phyloP scores from a whole-genome alignment of 2,113 vertebrate genomes.

The Erpornis zantholeuca region DNA sequence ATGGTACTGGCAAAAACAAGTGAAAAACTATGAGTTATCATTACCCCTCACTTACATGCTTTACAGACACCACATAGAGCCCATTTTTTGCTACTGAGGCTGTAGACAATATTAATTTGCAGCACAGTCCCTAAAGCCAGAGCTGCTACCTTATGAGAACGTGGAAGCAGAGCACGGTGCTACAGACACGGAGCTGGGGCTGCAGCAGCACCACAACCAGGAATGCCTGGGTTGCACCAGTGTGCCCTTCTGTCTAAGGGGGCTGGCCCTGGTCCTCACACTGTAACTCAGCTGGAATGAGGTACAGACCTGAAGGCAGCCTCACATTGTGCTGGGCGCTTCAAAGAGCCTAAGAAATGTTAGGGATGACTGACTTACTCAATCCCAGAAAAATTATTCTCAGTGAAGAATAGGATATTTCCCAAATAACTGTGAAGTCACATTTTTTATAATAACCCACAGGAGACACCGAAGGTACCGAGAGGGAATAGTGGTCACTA shows the following conservation, averaged over 20 bases:
- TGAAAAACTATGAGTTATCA: background rate
- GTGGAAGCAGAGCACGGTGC: no score
- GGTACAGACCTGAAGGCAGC: background rate
- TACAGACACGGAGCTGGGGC: background rate
- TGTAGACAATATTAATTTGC: background rate
- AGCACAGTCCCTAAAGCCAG: background rate
- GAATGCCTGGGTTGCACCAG: background rate
- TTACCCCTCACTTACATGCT: background rate
- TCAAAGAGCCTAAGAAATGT: background rate
- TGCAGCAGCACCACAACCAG: background rate
- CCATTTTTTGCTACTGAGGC: background rate
- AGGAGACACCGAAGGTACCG: background rate
- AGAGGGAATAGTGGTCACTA: background rate
- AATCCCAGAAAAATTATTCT: background rate
- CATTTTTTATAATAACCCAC: background rate
- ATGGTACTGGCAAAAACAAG: background rate
- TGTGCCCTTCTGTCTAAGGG: background rate
- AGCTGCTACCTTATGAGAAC: background rate
- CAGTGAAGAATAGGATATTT: background rate
- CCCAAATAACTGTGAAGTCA: background rate
- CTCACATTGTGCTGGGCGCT: background rate
- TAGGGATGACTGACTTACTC: background rate
- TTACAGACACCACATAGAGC: background rate
- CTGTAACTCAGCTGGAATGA: fast-evolving
- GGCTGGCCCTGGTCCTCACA: background rate